These are phyloP conservation scores for Brachionus plicatilis DNA, from an alignment of 1,140 invertebrate genomes.

Conservation along the genomic window DNA sequence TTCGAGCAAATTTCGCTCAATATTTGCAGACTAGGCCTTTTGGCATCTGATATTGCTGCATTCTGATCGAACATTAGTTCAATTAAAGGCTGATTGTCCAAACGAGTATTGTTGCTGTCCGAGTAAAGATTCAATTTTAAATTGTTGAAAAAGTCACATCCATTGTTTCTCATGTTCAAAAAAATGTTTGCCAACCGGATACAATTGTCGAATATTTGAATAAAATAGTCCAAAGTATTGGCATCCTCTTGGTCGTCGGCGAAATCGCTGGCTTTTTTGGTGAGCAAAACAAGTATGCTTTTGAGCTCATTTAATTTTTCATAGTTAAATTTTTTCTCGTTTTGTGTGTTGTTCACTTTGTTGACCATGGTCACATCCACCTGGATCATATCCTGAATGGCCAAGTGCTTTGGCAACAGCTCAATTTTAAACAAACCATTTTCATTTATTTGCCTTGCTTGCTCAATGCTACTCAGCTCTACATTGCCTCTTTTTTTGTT, in stretches of 20 bases:
- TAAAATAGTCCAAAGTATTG: slow-evolving; percentile 11
- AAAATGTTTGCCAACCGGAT: neutral
- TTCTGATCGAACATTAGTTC: neutral
- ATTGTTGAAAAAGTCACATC: slow-evolving; percentile 18
- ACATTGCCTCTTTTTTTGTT: slow-evolving; percentile 49
- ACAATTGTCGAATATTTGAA: neutral
- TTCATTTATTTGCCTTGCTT: slow-evolving; percentile 47
- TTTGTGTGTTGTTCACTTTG: neutral
- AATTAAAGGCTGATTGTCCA: neutral
- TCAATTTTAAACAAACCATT: slow-evolving; percentile 47
- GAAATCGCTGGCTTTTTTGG: neutral
- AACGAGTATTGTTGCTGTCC: neutral
- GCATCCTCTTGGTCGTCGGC: neutral
- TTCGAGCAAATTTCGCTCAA: neutral
- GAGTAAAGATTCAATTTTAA: neutral
- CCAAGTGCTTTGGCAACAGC: neutral
- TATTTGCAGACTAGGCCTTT: neutral
- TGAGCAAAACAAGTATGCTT: neutral
- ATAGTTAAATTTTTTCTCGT: neutral
- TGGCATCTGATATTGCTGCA: neutral
- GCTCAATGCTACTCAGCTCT: slow-evolving; percentile 47
- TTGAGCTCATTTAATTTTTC: neutral
- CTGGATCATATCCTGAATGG: neutral
- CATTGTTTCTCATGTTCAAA: neutral
- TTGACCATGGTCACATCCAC: neutral